Conservation (phyloP, 2,797 vertebrate species). For the Neostethus bicornis region DNA sequence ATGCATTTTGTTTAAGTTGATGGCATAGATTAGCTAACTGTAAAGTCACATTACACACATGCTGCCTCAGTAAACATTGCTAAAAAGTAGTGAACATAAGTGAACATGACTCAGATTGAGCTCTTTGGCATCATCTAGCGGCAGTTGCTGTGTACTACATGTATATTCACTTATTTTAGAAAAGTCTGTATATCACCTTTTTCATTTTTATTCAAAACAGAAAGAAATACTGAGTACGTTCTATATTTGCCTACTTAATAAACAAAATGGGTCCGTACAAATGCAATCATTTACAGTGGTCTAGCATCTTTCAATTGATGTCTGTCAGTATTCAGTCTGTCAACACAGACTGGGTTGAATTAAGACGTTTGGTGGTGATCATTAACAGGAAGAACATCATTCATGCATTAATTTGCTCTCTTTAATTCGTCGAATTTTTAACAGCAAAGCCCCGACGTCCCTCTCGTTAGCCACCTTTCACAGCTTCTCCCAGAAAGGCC, state of each 20-base stretch:
- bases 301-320: not conserved
- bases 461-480: too few relatives aligned
- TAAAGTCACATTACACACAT: not conserved
- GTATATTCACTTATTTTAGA: not conserved
- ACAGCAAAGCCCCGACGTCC: too few relatives aligned
- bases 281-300: not conserved
- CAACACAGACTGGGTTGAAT: not conserved
- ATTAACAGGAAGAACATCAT: too few relatives aligned
- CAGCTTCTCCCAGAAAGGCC: too few relatives aligned
- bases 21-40: not conserved
- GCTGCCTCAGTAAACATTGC: not conserved
- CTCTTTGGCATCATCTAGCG: slow-evolving; percentile 28
- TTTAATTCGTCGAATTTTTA: too few relatives aligned
- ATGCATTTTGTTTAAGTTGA: too few relatives aligned
- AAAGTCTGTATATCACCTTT: not conserved
- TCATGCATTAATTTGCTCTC: too few relatives aligned
- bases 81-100: not conserved
- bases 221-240: not conserved
- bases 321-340: not conserved
- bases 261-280: too few relatives aligned
- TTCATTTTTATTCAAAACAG: not conserved
- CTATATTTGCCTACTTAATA: not conserved
- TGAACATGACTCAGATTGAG: not conserved
- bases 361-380: not conserved
- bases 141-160: not conserved